Evolutionary conservation across 1,140 invertebrate genomes (phyloP), one percentile per base, ranked within the genome.

Genomic region (Neodiprion virginianus): DNA sequence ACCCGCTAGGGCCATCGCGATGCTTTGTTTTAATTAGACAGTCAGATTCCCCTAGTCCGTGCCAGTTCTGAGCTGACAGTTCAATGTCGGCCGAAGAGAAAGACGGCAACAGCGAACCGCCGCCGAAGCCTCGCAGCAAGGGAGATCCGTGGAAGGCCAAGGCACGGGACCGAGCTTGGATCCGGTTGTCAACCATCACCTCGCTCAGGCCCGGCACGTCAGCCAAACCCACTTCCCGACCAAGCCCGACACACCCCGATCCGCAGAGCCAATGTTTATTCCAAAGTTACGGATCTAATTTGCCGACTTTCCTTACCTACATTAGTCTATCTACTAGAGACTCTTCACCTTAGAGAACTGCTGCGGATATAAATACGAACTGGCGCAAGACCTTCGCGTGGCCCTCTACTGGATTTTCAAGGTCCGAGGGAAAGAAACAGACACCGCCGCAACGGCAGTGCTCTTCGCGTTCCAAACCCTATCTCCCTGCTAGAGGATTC

Each of bases 261-360:
- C 17, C 17, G 17, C 17, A 17, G 17, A 17, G 17, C 0, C n/a
- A n/a, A 17, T 17, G 0, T 17, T 17, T 17, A 17, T 17, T 17
- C 17, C 17, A 17, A 17, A 17, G 17, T 17, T 17, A 17, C 17
- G 17, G 92, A 94, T 94, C 93, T 88, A 93, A 90, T 92, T 95
- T 94, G 91, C 89, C 91, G 91, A 94, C 92, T 94, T 94, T 92
- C 93, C 93, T 95, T 95, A 95, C 91, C 94, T 94, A 94, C 93
- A 95, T 95, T 95, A 92, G 90, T 94, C 93, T 93, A 95, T 94
- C 92, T 91, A 94, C 93, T 93, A 95, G 93, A 95, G 94, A 93
- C 93, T 95, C 89, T 93, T 94, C 90, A 94, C 94, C 94, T 95
- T 93, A 93, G 93, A 95, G 93, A 95, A 94, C 93, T 94, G 93